phyloP scores from a whole-genome alignment of 2,888 invertebrate genomes.

The Catonia carolina region DNA sequence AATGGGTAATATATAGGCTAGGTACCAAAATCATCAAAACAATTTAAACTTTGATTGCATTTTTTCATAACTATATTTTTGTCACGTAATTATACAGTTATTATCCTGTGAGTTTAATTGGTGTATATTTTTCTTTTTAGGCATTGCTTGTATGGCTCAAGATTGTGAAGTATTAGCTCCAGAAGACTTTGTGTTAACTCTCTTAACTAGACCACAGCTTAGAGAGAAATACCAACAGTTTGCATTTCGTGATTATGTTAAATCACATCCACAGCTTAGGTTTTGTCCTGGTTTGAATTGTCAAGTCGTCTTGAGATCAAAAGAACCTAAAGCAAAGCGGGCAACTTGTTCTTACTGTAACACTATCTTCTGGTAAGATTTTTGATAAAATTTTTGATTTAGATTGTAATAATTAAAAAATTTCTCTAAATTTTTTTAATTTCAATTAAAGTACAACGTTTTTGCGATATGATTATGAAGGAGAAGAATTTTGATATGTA shows the following conservation, averaged over 20 bases:
- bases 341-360: slow-evolving; percentile 85
- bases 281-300: slow-evolving; percentile 97
- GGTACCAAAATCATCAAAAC: too few relatives aligned
- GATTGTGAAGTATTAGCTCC: slow-evolving; percentile 92
- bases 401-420: too few relatives aligned
- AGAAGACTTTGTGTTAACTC: slow-evolving; percentile 87
- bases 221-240: slow-evolving; percentile 92
- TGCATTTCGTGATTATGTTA: slow-evolving; percentile 93
- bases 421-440: too few relatives aligned
- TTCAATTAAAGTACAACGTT: background rate
- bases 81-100: too few relatives aligned
- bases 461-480: background rate
- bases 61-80: too few relatives aligned
- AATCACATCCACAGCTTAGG: slow-evolving; percentile 80
- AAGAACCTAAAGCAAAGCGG: slow-evolving; percentile 73
- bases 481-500: slow-evolving; percentile 5
- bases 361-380: slow-evolving; percentile 66
- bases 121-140: slow-evolving; percentile 52
- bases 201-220: slow-evolving; percentile 73
- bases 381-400: background rate
- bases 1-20: too few relatives aligned
- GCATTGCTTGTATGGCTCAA: slow-evolving; percentile 95
- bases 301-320: slow-evolving; percentile 79
- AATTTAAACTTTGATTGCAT: too few relatives aligned
- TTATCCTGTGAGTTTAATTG: too few relatives aligned